Evolutionary conservation across 37 sponge, comb jelly and placozoan species (phyloP).

Genomic region (Diacarnus erythraeanus): DNA sequence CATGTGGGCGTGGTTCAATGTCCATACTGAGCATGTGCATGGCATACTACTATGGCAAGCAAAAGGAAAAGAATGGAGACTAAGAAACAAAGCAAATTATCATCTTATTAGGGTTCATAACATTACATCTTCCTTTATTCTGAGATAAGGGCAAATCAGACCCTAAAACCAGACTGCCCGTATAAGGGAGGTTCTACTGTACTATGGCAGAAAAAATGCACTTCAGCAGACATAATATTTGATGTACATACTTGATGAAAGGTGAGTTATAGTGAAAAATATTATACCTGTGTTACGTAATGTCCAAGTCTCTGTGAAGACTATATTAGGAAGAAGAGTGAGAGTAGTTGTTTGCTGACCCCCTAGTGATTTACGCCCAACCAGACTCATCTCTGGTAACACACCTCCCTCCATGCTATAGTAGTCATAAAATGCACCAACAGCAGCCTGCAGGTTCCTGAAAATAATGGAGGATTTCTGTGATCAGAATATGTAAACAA

Average conservation of each 20-base stretch:
- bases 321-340: conserved; percentile 47
- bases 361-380: not conserved
- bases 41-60: too few species aligned
- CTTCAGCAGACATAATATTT: too few species aligned
- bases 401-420: conserved; percentile 3
- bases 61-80: too few species aligned
- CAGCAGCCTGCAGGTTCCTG: conserved; percentile 62
- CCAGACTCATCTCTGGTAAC: not conserved
- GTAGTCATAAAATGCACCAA: conserved; percentile 68
- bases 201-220: too few species aligned
- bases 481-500: not conserved
- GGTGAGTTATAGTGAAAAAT: not conserved
- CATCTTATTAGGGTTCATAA: too few species aligned
- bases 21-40: too few species aligned
- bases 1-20: too few species aligned
- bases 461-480: not conserved
- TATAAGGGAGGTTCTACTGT: too few species aligned
- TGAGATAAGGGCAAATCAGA: too few species aligned
- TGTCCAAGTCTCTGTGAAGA: conserved; percentile 81
- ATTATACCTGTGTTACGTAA: conserved; percentile 65
- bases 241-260: too few species aligned
- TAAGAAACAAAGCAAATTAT: too few species aligned
- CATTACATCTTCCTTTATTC: not conserved
- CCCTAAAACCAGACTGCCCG: too few species aligned
- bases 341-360: not conserved